phyloP scores from a whole-genome alignment of 2,888 invertebrate species.

The Drosophila demipolita region DNA sequence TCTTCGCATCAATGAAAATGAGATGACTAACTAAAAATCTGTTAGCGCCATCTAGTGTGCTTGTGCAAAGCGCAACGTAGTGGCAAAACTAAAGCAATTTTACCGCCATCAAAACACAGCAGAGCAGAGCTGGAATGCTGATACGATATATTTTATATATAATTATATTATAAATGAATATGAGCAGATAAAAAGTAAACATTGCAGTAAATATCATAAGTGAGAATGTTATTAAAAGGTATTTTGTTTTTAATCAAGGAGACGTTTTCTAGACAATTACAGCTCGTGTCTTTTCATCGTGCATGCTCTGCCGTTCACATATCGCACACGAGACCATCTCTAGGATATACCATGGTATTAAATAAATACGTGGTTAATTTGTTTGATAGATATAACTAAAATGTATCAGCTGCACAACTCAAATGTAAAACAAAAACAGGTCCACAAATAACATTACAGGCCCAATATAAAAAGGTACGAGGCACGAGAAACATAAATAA shows the following conservation, averaged over 20 bases:
- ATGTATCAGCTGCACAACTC: conserved; percentile 42
- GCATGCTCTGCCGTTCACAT: not conserved
- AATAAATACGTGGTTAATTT: conserved; percentile 55
- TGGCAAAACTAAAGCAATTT: conserved; percentile 1
- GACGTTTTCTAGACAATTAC: not conserved
- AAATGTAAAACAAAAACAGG: conserved; percentile 39
- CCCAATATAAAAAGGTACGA: conserved; percentile 18
- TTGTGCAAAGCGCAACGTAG: not conserved
- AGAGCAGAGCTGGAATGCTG: conserved; percentile 1
- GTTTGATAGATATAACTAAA: conserved; percentile 29
- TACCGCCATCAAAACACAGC: conserved; percentile 21
- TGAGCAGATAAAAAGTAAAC: not conserved
- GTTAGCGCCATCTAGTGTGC: conserved; percentile 30
- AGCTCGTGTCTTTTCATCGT: not conserved
- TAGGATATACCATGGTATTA: conserved; percentile 18
- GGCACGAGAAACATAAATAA: not conserved
- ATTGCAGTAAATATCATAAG: not conserved
- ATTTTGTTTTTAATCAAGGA: not conserved
- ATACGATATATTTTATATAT: not conserved
- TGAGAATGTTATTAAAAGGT: not conserved
- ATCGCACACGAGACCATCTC: conserved; percentile 13
- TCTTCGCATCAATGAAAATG: conserved; percentile 9
- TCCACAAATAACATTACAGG: conserved; percentile 15
- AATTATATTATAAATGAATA: not conserved
- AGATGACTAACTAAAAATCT: conserved; percentile 18